Evolutionary conservation across 2,113 vertebrate genomes (phyloP), one percentile per base, ranked within the genome.

Genomic region (Pogona vitticeps): DNA sequence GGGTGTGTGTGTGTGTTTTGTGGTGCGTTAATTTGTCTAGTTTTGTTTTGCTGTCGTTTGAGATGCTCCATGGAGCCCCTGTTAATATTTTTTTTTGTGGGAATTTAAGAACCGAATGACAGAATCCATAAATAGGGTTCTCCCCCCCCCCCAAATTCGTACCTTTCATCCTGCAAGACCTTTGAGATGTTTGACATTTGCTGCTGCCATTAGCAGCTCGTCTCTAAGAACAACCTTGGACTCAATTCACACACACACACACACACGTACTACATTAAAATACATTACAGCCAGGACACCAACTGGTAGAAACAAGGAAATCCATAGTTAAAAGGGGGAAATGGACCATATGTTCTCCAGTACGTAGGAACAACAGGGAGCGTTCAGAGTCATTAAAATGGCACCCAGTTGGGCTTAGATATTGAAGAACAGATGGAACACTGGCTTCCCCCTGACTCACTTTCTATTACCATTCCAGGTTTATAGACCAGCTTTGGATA

Each of bases 381-480:
- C 94, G 95, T 95, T 95, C 95, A 95, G 95, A 96, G 96, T 96
- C 96, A 97, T 97, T 97, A 97, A 97, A 97, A 95, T 73, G 96
- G 96, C 96, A 95, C 96, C 96, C 96, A 96, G 96, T 97, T 93
- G 96, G 95, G 96, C 95, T 92, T 96, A 95, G 96, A 95, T 96
- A 96, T 91, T 96, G 94, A 82, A 90, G 94, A 97, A 95, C 96
- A 97, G 96, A 96, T 97, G 96, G 96, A 96, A 95, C 93, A 95
- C 95, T 96, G 95, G 94, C 93, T 92, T 94, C 91, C 56, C n/a
- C 83, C 75, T 67, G 94, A 93, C 94, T 89, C 95, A 96, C 95
- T 95, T 95, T 96, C 96, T 94, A 88, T 91, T 88, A 87, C 91
- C 94, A 9, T 92, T 92, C 86, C 95, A 92, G 96, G 92, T n/a